A percentile compares a stretch with the other conserved stretches of the same genome.
phyloP scores from a whole-genome alignment of 2,797 vertebrate genomes.

The Myoxocephalus aenaeus region DNA sequence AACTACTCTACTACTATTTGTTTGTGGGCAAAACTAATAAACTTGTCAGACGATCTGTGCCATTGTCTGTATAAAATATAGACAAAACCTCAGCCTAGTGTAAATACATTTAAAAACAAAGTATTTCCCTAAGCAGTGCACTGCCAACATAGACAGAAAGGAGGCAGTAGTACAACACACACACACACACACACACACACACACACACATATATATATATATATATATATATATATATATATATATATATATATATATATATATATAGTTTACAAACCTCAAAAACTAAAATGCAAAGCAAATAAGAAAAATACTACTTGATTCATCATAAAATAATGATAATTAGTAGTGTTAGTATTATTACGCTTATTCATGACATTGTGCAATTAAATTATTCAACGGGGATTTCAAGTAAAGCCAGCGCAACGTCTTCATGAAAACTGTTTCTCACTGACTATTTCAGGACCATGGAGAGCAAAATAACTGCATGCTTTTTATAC shows the following conservation, averaged over 20 bases:
- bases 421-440: not conserved
- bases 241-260: too few relatives aligned
- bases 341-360: not conserved
- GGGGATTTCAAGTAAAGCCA: not conserved
- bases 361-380: not conserved
- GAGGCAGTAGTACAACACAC: not conserved
- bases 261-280: not conserved
- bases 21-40: not conserved
- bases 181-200: too few relatives aligned
- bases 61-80: not conserved
- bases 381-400: not conserved
- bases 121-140: not conserved
- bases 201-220: too few relatives aligned
- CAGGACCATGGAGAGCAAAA: conserved; percentile 59
- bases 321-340: not conserved
- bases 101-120: too few relatives aligned
- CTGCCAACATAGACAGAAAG: not conserved
- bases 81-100: not conserved
- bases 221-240: too few relatives aligned
- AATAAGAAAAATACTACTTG: not conserved
- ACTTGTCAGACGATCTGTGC: not conserved
- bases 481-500: not conserved
- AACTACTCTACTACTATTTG: not conserved
- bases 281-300: not conserved
- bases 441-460: not conserved